These are phyloP conservation scores for Drymonia ruficornis DNA, from an alignment of 2,888 invertebrate species.

Conservation along the genomic window DNA sequence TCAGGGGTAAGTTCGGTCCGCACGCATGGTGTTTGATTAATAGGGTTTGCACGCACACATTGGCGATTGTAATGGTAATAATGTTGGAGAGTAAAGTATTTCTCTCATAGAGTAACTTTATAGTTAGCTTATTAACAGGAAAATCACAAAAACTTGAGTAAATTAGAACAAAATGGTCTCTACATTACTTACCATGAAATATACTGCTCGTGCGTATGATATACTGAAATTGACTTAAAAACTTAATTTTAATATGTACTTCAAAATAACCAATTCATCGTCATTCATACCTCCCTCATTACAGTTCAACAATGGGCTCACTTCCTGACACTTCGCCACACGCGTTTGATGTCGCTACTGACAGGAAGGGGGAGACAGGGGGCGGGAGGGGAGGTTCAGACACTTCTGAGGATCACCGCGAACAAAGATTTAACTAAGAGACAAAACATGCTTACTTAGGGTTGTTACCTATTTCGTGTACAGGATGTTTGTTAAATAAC, in stretches of 20 bases:
- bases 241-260: conserved; percentile 2
- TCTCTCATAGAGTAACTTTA: conserved; percentile 9
- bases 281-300: conserved; percentile 17
- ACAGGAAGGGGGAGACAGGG: conserved; percentile 43
- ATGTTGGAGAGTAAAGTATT: conserved; percentile 10
- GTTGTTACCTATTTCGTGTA: conserved; percentile 63
- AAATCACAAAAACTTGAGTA: too few species aligned
- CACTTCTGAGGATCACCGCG: conserved; percentile 56
- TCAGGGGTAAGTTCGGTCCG: conserved; percentile 23
- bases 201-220: too few species aligned
- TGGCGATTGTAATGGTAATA: background rate
- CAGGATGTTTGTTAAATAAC: conserved; percentile 51
- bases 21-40: conserved; percentile 1
- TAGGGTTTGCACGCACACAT: too few species aligned
- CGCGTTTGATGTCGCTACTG: conserved; percentile 68
- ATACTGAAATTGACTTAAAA: too few species aligned
- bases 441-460: conserved; percentile 76
- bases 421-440: conserved; percentile 74
- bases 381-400: conserved; percentile 25
- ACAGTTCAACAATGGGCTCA: conserved; percentile 49
- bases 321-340: conserved; percentile 46
- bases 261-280: conserved; percentile 33
- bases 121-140: too few species aligned
- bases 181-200: too few species aligned
- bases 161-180: too few species aligned